These are phyloP conservation scores for Perizoma affinitatum DNA, from an alignment of 2,888 invertebrate species.

Conservation along the genomic window DNA sequence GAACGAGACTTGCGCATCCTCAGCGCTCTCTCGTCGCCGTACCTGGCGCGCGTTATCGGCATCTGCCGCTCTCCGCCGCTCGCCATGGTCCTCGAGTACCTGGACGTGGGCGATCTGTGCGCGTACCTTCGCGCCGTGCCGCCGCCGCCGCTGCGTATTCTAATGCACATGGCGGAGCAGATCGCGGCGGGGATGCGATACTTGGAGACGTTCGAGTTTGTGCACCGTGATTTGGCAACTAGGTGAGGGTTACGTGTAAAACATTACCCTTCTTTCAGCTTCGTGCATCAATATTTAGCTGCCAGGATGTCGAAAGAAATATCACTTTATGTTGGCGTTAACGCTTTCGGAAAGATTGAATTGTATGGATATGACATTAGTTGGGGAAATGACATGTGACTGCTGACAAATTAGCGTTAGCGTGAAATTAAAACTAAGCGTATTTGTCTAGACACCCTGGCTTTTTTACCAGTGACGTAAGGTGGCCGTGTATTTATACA, in stretches of 20 bases:
- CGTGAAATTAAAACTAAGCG: too few relatives aligned
- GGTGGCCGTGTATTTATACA: too few relatives aligned
- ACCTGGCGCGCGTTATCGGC: slow-evolving; percentile 90
- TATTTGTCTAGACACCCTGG: too few relatives aligned
- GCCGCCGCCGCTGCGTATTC: slow-evolving; percentile 86
- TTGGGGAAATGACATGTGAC: too few relatives aligned
- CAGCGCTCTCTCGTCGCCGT: slow-evolving; percentile 91
- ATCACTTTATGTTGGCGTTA: too few relatives aligned
- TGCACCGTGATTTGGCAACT: slow-evolving; percentile 94
- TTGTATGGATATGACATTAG: too few relatives aligned
- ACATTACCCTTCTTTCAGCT: not conserved
- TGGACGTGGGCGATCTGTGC: slow-evolving; percentile 92
- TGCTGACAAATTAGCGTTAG: too few relatives aligned
- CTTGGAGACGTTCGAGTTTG: slow-evolving; percentile 94
- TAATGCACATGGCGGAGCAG: slow-evolving; percentile 93
- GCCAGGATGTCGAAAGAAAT: too few relatives aligned
- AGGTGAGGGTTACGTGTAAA: slow-evolving; percentile 74
- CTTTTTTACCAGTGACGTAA: too few relatives aligned
- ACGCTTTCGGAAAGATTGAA: too few relatives aligned
- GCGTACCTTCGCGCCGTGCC: slow-evolving; percentile 90
- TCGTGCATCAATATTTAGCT: too few relatives aligned
- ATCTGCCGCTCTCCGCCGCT: slow-evolving; percentile 90
- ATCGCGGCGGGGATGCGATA: slow-evolving; percentile 96
- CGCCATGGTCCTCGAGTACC: slow-evolving; percentile 93
- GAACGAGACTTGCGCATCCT: slow-evolving; percentile 94